These are phyloP conservation scores for Porites australiensis DNA, from an alignment of 64 coral and sea anemone species.

Conservation along the genomic window DNA sequence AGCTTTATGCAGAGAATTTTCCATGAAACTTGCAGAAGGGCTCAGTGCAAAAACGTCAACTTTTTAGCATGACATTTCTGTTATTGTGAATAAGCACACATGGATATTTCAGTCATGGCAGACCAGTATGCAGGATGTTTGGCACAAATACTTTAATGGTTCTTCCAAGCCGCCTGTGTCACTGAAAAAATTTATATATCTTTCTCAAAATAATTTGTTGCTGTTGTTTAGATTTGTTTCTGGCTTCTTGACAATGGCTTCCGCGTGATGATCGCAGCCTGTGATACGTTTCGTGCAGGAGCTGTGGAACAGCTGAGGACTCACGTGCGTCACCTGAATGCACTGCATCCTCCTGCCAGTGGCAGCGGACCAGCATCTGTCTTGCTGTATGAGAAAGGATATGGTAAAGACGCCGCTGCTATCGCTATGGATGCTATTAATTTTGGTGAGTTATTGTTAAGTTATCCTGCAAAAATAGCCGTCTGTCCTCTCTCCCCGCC, in stretches of 20 bases:
- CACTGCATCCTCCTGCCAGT: constrained; percentile 89
- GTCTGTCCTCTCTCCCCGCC: too few relatives aligned
- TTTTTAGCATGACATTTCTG: too few relatives aligned
- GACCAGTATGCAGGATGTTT: too few relatives aligned
- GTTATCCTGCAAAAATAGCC: neutral
- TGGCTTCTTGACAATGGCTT: constrained; percentile 96
- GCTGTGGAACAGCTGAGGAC: constrained; percentile 98
- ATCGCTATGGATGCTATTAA: constrained; percentile 99
- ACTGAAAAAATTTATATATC: too few relatives aligned
- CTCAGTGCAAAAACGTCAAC: too few relatives aligned
- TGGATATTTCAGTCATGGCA: too few relatives aligned
- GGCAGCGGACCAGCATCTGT: constrained; percentile 91
- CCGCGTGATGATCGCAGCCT: constrained; percentile 98
- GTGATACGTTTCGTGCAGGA: constrained; percentile 99
- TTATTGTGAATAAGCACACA: too few relatives aligned
- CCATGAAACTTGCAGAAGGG: too few relatives aligned
- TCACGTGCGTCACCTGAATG: constrained; percentile 93
- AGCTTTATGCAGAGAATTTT: too few relatives aligned
- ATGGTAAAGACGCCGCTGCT: constrained; percentile 98
- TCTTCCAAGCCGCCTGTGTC: too few relatives aligned
- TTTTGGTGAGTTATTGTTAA: constrained; percentile 73
- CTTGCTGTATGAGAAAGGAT: constrained; percentile 97
- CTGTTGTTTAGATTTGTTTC: constrained; percentile 83
- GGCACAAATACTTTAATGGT: too few relatives aligned
- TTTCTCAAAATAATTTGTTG: neutral